Percentiles rank a stretch among this genome's conserved stretches.
These are phyloP conservation scores for Helicoverpa assulta DNA, from an alignment of 2,888 invertebrate genomes.

Conservation along the genomic window DNA sequence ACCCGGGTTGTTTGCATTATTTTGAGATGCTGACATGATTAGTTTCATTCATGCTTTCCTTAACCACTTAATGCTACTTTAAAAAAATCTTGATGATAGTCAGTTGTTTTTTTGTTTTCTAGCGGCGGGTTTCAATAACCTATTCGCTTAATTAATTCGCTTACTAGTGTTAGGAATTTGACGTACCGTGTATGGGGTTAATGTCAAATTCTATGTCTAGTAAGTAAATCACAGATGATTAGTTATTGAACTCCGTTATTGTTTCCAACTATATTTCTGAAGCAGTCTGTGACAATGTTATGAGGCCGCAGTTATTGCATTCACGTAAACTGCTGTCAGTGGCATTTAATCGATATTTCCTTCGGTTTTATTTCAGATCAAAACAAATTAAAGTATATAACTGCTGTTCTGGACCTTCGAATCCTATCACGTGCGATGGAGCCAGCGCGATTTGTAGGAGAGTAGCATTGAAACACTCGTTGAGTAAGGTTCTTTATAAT, in stretches of 20 bases:
- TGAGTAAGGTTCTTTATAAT: conserved; percentile 61
- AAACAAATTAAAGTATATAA: conserved; percentile 69
- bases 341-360: neutral
- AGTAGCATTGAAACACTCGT: conserved; percentile 60
- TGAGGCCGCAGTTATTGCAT: neutral
- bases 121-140: too few relatives aligned
- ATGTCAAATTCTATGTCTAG: too few relatives aligned
- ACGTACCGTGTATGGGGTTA: too few relatives aligned
- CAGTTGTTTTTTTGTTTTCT: too few relatives aligned
- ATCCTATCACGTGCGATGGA: conserved; percentile 64
- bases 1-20: too few relatives aligned
- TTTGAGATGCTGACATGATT: too few relatives aligned
- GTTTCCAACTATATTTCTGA: neutral
- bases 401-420: conserved; percentile 67
- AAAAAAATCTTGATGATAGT: too few relatives aligned
- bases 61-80: too few relatives aligned
- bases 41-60: too few relatives aligned
- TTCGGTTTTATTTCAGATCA: conserved; percentile 58
- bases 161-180: too few relatives aligned
- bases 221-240: too few relatives aligned
- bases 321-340: neutral
- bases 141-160: too few relatives aligned
- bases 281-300: neutral
- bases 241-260: neutral
- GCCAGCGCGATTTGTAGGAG: conserved; percentile 50